Percentiles rank a stretch among this genome's conserved stretches.
Evolutionary conservation across 2,888 invertebrate genomes (phyloP).

Genomic region (Thyatira batis): DNA sequence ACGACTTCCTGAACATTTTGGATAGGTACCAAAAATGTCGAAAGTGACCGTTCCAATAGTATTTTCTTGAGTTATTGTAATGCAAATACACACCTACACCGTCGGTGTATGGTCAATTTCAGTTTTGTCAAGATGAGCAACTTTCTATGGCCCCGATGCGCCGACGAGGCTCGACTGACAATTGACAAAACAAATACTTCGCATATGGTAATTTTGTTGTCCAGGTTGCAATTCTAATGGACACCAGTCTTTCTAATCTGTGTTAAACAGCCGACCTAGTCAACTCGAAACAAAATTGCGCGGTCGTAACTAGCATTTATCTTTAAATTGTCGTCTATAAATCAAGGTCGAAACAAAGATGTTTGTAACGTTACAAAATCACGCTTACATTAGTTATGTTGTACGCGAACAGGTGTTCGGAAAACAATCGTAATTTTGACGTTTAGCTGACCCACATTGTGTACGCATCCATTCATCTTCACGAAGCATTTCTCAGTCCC

Average conservation of each 20-base stretch:
- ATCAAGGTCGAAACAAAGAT: constrained; percentile 55
- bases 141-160: constrained; percentile 72
- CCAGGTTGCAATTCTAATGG: constrained; percentile 37
- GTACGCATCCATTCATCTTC: constrained; percentile 7
- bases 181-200: constrained; percentile 58
- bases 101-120: constrained; percentile 63
- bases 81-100: constrained; percentile 63
- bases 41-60: constrained; percentile 47
- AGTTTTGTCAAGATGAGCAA: constrained; percentile 64
- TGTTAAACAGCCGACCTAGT: constrained; percentile 20
- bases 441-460: constrained; percentile 38
- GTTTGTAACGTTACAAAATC: constrained; percentile 35
- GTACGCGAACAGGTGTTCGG: constrained; percentile 38
- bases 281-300: neutral
- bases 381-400: constrained; percentile 34
- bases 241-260: constrained; percentile 42
- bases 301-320: constrained; percentile 27
- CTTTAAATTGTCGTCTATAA: constrained; percentile 34
- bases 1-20: constrained; percentile 27
- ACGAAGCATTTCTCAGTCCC: neutral
- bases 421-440: constrained; percentile 35
- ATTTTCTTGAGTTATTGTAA: constrained; percentile 54
- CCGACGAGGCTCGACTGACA: constrained; percentile 55
- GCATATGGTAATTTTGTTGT: constrained; percentile 57
- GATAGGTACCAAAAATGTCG: constrained; percentile 38